Evolutionary conservation across 2,888 invertebrate genomes (phyloP), one percentile per base, ranked within the genome.

Genomic region (Hecatera dysodea): DNA sequence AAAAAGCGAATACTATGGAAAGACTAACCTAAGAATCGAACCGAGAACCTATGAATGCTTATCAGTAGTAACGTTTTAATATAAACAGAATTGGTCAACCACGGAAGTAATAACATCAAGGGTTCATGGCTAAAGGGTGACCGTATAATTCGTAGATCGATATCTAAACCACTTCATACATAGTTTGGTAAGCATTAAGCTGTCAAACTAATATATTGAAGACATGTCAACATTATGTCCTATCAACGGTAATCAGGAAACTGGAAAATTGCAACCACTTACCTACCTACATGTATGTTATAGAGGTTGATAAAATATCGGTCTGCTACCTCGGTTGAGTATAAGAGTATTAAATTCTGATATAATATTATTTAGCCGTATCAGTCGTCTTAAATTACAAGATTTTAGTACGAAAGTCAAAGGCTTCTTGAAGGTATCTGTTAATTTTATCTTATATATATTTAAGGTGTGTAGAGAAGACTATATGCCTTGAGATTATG

Each of bases 131-230:
- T 36, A 24, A 56, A 53, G 36, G 36, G 46, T 8, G n/a, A 15
- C 39, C 17, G 29, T 29, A 29, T 69, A 48, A 74, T 42, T 7
- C 17, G 42, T 42, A 64, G 24, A 50, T 69, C 24, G 39, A 33
- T 66, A 44, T 22, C 15, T 24, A 7, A 27, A 52, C 42, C n/a
- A 15, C 33, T 66, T 36, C 27, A 42, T 44, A 27, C 27, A 42
- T 44, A 27, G 17, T 42, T 66, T 22, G 4, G 33, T 36, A 15
- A 66, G 24, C 33, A 36, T 22, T 33, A n/a, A 36, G 5, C 50
- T 52, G 24, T 27, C n/a, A 27, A 50, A 27, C 24, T 3, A 22
- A 19, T 33, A 22, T 50, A n/a, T 24, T 48, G n/a, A 7, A 15
- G 22, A 39, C 36, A 39, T 39, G 39, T 39, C 39, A 33, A 33